Evolutionary conservation across 2,113 vertebrate genomes (phyloP), one percentile per base, ranked within the genome.

Genomic region (Rhinolophus ferrumequinum): DNA sequence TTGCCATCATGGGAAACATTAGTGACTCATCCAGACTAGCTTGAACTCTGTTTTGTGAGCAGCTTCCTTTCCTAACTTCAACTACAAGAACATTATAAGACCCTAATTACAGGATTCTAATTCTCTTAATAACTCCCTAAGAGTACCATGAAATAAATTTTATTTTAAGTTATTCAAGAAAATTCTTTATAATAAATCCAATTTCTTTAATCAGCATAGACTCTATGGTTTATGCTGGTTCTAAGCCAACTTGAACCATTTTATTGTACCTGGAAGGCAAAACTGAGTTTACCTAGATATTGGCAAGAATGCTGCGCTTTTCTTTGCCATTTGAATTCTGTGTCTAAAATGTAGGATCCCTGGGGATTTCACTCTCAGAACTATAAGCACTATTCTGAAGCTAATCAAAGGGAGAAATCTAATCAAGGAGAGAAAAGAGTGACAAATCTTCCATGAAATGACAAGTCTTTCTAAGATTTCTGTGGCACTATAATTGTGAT

Each of bases 51-150:
- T 73, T 92, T 92, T 75, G 10, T 89, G 88, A 75, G 58, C 33
- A 73, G 8, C 47, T 77, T 75, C 64, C 47, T 94, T 89, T 94
- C 79, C 41, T 60, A 88, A 85, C 16, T 60, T 88, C 88, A 89
- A 84, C 6, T 67, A 47, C 18, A 80, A 67, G 33, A 64, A 73
- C 19, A 41, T 94, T 38, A 94, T 81, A n/a, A 41, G 44, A 72
- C 70, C 9, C 70, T 77, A 69, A 75, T 75, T 69, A 26, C 33
- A 35, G 64, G 86, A 69, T 79, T 75, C 64, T 67, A 56, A 77
- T 67, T 67, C 2, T 79, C 47, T 79, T 54, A 33, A 6, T 41
- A 28, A 89, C 9, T 41, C 44, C 52, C 54, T 38, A 54, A 62
- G 15, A 76, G 26, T 58, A 67, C 15, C 28, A 54, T 24, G 50